Evolutionary conservation across 1,140 invertebrate species (phyloP).

Genomic region (Dermatophagoides farinae): DNA sequence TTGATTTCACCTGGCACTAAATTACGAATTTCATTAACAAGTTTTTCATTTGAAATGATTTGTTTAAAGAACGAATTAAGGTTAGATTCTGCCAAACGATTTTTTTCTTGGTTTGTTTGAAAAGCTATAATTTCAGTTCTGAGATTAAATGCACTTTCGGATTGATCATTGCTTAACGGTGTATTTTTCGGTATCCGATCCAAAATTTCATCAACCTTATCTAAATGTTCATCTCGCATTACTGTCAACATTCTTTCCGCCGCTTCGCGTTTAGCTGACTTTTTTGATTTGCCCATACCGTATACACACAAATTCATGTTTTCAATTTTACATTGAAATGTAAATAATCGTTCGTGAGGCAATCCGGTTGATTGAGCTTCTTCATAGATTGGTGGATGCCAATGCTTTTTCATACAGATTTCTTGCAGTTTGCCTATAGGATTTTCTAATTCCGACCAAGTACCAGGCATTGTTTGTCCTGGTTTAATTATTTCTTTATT

Average conservation of each 20-base stretch:
- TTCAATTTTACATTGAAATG: constrained; percentile 61
- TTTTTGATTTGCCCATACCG: constrained; percentile 75
- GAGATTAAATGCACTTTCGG: not conserved
- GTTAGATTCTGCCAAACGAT: not conserved
- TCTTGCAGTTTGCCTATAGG: constrained; percentile 81
- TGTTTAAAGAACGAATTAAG: not conserved
- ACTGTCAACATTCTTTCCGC: constrained; percentile 23
- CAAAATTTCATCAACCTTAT: constrained; percentile 4
- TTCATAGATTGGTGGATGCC: constrained; percentile 79
- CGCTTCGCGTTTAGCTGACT: constrained; percentile 76
- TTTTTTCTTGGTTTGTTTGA: not conserved
- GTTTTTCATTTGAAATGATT: not conserved
- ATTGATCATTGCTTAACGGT: not conserved
- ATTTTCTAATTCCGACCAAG: constrained; percentile 31
- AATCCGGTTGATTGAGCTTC: constrained; percentile 63
- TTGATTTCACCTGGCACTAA: not conserved
- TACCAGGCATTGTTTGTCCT: too few relatives aligned
- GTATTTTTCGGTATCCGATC: not conserved
- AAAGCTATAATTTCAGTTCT: not conserved
- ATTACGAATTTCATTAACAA: not conserved
- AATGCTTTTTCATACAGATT: constrained; percentile 79
- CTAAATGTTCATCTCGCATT: constrained; percentile 1
- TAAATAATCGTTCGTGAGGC: constrained; percentile 76
- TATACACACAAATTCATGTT: constrained; percentile 27
- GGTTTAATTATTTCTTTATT: not conserved